phyloP scores from a whole-genome alignment of 2,113 vertebrate genomes.

The Sprattus sprattus region DNA sequence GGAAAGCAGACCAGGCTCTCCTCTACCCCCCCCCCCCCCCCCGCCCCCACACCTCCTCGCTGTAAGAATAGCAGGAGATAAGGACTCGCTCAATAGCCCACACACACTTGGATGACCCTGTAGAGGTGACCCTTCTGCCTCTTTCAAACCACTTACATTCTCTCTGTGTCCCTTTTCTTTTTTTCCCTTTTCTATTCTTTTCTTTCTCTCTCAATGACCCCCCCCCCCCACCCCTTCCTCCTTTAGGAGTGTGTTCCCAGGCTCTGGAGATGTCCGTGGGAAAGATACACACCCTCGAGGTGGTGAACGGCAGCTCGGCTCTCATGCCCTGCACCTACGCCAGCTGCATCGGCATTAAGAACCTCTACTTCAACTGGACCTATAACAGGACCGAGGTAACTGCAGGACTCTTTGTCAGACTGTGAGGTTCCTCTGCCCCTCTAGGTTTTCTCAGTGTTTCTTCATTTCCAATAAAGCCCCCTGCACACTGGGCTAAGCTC shows the following conservation, averaged over 20 bases:
- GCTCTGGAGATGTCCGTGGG: conserved; percentile 86
- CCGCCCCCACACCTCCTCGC: too few species aligned
- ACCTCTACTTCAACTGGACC: conserved; percentile 85
- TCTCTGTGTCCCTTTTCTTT: background rate
- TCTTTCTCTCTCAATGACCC: background rate
- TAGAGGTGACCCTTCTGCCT: background rate
- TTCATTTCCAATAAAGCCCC: too few species aligned
- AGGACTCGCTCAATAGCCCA: background rate
- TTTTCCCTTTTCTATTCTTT: background rate
- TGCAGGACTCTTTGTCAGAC: conserved; percentile 34
- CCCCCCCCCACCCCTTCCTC: background rate
- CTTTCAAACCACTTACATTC: background rate
- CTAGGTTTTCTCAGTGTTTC: background rate
- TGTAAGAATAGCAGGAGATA: conserved; percentile 18
- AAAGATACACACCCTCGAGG: conserved; percentile 78
- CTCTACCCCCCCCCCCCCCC: background rate
- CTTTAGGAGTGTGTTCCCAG: conserved; percentile 63
- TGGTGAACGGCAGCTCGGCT: conserved; percentile 84
- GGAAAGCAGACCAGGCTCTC: background rate
- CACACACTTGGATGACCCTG: background rate
- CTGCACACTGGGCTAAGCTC: too few species aligned
- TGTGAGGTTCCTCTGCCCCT: too few species aligned
- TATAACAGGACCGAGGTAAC: conserved; percentile 65
- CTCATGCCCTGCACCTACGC: conserved; percentile 83
- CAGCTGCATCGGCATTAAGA: conserved; percentile 87